Conservation (phyloP, 92 coral and sea anemone species). For the Zoanthus sociatus region DNA sequence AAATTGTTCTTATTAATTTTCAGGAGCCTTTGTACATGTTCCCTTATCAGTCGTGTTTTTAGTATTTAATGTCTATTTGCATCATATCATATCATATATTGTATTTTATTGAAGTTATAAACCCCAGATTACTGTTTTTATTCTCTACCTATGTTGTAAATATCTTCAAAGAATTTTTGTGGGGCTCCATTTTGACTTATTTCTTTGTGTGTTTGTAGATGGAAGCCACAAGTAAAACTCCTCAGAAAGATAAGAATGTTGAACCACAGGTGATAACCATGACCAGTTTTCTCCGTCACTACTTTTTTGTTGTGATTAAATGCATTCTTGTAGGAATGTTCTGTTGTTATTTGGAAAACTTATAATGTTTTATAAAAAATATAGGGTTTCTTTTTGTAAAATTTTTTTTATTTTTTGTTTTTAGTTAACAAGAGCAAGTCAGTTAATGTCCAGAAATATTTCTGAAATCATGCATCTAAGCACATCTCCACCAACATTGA, state of each 20-base stretch:
- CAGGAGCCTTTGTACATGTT: too few relatives aligned
- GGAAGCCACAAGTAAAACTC: conserved; percentile 5
- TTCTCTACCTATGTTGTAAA: not conserved
- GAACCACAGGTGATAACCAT: not conserved
- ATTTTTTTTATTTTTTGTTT: not conserved
- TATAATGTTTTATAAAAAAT: not conserved
- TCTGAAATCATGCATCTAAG: not conserved
- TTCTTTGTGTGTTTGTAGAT: conserved; percentile 15
- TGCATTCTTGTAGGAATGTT: not conserved
- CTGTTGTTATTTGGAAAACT: not conserved
- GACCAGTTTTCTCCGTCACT: not conserved
- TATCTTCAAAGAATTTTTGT: not conserved
- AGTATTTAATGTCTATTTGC: too few relatives aligned
- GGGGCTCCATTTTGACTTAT: not conserved
- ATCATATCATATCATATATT: too few relatives aligned
- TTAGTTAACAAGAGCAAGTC: conserved; percentile 2
- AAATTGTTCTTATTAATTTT: too few relatives aligned
- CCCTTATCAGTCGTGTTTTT: too few relatives aligned
- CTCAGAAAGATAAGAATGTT: not conserved
- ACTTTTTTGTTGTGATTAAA: not conserved
- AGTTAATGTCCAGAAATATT: not conserved
- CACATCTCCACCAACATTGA: conserved; percentile 13
- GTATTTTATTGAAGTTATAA: too few relatives aligned
- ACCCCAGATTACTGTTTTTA: not conserved
- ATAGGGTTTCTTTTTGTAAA: not conserved